Evolutionary conservation across 2,113 vertebrate genomes (phyloP), one percentile per base, ranked within the genome.

Genomic region (Tychaedon coryphoeus): DNA sequence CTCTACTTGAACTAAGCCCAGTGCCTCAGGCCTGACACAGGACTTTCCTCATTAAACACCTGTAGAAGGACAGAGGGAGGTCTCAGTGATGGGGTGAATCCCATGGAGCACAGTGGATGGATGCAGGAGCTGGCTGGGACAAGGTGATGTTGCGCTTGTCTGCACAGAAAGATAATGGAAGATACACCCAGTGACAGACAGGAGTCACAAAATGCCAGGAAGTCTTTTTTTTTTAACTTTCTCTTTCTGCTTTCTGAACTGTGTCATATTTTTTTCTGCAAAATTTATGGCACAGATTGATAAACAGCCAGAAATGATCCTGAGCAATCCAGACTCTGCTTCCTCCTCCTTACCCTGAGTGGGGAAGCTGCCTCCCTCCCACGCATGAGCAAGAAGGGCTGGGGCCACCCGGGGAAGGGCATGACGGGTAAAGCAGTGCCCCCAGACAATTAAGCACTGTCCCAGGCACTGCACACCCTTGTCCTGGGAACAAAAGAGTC

Each of bases 361-460:
- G 71, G 95, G 62, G 91, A 96, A 95, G 89, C 86, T 90, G 95
- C 89, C 61, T 96, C 50, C 93, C 92, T 97, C 97, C 97, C 94
- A 96, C 86, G 60, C 94, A 96, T 86, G 93, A 94, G 93, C 92
- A 85, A 95, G 74, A 96, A 93, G 92, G 75, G 83, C 88, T 92
- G 94, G 85, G 94, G 96, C 95, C 92, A 93, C 65, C 47, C 42
- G 16, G 77, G 70, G 92, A 96, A 97, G 81, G 75, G 96, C 90
- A 90, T 95, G 96, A 96, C 2, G 95, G 96, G 95, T 93, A 97
- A 95, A 91, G 91, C 92, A 93, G 58, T 92, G 94, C 78, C 85
- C 82, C 67, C 3, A 38, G 97, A 98, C 98, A 98, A 98, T 97
- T 88, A 80, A 95, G 95, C 96, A 96, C 97, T 98, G 98, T 98